Conservation (phyloP, 2,888 invertebrate species). For the Oligia latruncula region DNA sequence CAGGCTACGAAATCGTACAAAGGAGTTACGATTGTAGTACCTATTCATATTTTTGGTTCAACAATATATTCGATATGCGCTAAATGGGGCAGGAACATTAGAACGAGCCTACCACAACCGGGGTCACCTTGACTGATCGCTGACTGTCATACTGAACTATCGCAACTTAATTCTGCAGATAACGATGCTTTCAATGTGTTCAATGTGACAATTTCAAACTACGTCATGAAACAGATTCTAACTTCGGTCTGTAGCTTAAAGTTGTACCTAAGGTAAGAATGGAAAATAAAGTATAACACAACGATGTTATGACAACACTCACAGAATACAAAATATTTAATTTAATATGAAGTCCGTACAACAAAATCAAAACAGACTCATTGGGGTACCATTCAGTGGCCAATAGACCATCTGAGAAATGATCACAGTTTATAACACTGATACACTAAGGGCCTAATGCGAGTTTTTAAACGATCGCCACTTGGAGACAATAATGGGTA, state of each 20-base stretch:
- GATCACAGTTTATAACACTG: neutral
- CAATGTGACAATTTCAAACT: neutral
- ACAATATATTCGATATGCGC: neutral
- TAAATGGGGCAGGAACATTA: slow-evolving; percentile 33
- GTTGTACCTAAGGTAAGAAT: neutral
- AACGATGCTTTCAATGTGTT: neutral
- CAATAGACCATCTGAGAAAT: neutral
- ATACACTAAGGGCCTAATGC: neutral
- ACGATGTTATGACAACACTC: neutral
- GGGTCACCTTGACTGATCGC: neutral
- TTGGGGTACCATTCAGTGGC: neutral
- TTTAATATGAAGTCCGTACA: neutral
- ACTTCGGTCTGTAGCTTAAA: neutral
- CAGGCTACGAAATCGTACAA: slow-evolving; percentile 8
- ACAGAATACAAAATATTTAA: neutral
- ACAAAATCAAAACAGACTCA: neutral
- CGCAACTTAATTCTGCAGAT: neutral
- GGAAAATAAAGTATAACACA: neutral
- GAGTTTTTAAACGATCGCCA: neutral
- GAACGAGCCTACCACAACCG: slow-evolving; percentile 36
- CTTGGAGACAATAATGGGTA: neutral
- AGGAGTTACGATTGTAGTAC: neutral
- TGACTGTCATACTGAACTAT: neutral
- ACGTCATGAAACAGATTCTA: neutral
- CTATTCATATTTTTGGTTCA: neutral